Evolutionary conservation across 2,888 invertebrate species (phyloP), one percentile per base, ranked within the genome.

Genomic region (Gasteruption jaculator): DNA sequence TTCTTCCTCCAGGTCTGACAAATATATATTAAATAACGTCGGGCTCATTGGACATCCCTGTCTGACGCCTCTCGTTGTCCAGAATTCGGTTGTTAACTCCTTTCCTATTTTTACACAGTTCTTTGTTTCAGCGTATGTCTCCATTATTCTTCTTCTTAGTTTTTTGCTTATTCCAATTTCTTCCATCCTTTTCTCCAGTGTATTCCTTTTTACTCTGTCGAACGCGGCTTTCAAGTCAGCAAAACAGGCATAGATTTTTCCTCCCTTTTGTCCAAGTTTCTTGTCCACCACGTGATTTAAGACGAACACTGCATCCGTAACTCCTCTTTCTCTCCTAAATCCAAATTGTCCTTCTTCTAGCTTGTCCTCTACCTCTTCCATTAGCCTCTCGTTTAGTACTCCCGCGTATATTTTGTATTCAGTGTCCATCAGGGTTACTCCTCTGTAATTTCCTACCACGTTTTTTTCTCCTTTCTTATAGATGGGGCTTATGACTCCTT

Each of bases 311-410:
- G 24, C 20, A 11, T 41, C 45, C 7, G 25, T 38, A 2, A 19
- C 19, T 11, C 34, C 38, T 29, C 29, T 41, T 11, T 11, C 29
- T 5, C n/a, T 20, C 10, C 36, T 35, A 14, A 36, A 44, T n/a
- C 31, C 35, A 5, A 31, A 18, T 6, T 44, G 36, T n/a, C 20
- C 8, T n/a, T 40, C 36, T 3, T 25, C 19, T 6, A 8, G 1
- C n/a, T n/a, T n/a, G n/a, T n/a, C n/a, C n/a, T n/a, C n/a, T n/a
- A n/a, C n/a, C n/a, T n/a, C n/a, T n/a, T n/a, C n/a, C 12, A 11
- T n/a, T n/a, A n/a, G n/a, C n/a, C n/a, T n/a, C n/a, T n/a, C n/a
- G n/a, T n/a, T n/a, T n/a, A n/a, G n/a, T n/a, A n/a, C n/a, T n/a
- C n/a, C n/a, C n/a, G n/a, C n/a, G n/a, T n/a, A n/a, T n/a, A n/a